A percentile compares a stretch with the other conserved stretches of the same genome.
Conservation (phyloP, 2,888 invertebrate genomes). For the Xestia sexstrigata region DNA sequence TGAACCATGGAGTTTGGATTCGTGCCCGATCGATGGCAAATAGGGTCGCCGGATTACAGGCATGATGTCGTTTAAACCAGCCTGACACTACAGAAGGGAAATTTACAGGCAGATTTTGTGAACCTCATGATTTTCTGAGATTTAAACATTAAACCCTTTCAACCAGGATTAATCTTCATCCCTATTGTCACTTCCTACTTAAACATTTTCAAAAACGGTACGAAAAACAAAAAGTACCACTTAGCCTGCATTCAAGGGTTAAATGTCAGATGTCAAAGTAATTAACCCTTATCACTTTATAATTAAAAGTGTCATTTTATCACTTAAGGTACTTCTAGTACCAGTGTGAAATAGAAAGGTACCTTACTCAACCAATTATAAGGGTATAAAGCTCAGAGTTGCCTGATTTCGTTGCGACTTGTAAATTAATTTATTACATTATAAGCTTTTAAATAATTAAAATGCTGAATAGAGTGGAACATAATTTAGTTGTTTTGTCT, state of each 20-base stretch:
- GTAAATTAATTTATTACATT: constrained; percentile 29
- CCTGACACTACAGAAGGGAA: no score
- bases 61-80: no score
- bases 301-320: constrained; percentile 64
- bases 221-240: constrained; percentile 38
- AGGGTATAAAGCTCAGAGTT: constrained; percentile 40
- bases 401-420: constrained; percentile 32
- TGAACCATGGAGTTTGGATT: no score
- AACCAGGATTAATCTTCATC: background rate
- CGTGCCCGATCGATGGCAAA: no score
- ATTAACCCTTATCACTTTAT: constrained; percentile 64
- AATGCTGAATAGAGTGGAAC: background rate
- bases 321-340: constrained; percentile 49
- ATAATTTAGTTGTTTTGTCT: constrained; percentile 19
- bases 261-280: constrained; percentile 40
- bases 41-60: no score
- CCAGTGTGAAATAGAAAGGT: constrained; percentile 30
- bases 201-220: constrained; percentile 28
- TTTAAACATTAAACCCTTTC: background rate
- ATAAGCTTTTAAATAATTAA: constrained; percentile 24
- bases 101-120: background rate
- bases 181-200: constrained; percentile 9
- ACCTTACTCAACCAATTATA: constrained; percentile 47
- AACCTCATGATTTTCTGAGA: background rate
- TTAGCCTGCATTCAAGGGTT: constrained; percentile 34